These are phyloP conservation scores for Pharmacophagus antenor DNA, from an alignment of 2,888 invertebrate genomes.

Conservation along the genomic window DNA sequence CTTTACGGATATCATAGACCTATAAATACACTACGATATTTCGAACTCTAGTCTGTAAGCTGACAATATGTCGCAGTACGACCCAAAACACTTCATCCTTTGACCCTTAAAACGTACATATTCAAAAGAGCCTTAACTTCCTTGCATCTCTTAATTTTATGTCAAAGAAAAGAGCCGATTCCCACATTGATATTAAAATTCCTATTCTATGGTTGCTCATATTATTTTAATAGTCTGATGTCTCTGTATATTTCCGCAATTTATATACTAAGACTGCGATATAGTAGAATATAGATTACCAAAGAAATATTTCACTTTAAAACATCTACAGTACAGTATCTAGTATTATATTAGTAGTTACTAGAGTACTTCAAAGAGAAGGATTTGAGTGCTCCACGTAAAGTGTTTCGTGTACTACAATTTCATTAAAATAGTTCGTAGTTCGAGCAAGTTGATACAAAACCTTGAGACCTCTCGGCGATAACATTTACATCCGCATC, in stretches of 20 bases:
- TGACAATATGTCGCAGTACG: not conserved
- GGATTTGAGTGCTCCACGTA: slow-evolving; percentile 29
- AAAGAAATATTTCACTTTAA: too few relatives aligned
- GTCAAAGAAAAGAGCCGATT: not conserved
- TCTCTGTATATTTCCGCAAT: too few relatives aligned
- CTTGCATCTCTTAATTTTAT: not conserved
- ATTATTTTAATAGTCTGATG: too few relatives aligned
- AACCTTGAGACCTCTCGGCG: slow-evolving; percentile 50
- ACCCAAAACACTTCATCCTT: not conserved
- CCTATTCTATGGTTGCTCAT: too few relatives aligned
- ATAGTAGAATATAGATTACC: too few relatives aligned
- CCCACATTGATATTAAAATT: not conserved
- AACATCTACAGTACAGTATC: not conserved
- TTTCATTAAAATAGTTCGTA: slow-evolving; percentile 34
- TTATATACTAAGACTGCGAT: too few relatives aligned
- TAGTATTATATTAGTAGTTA: slow-evolving; percentile 10
- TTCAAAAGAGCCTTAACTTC: not conserved
- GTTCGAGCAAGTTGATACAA: slow-evolving; percentile 30
- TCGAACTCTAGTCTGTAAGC: not conserved
- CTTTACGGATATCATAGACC: not conserved
- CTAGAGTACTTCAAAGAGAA: slow-evolving; percentile 31
- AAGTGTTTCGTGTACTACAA: slow-evolving; percentile 24
- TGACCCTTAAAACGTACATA: not conserved
- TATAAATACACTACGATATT: not conserved
- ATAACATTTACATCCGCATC: slow-evolving; percentile 62